Base-by-base conservation (phyloP, 2,888 invertebrate species). In the Torymus aiolomorphi region DNA sequence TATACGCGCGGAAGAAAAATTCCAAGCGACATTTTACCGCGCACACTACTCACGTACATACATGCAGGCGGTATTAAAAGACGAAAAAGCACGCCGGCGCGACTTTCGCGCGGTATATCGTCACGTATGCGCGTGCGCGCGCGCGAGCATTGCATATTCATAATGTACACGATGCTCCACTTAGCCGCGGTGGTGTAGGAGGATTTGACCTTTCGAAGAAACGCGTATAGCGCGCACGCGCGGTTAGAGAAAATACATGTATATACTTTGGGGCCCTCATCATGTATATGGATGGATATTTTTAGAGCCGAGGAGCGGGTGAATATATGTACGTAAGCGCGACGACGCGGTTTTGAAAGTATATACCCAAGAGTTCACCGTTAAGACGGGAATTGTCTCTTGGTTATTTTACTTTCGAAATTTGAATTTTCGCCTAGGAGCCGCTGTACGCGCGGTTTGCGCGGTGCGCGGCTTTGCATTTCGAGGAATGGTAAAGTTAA, bases 61-160 rank as follows among this genome's bases (percentile, higher is more conserved):
- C 81, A 84, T 83, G n/a, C 2, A n/a, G 20, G 13, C 10, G 52
- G 52, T 24, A 69, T 73, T 72, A 65, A 78, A 69, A 16, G 13
- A n/a, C 67, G 57, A 31, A 76, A 66, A 71, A 59, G 20, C 57
- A 0, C 10, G 20, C 20, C 20, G 5, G 20, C 20, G 51, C 56
- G 56, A 56, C 63, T 76, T 76, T 67, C 56, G 62, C 73, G 84
- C 83, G 80, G 82, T 82, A 83, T 82, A 83, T 82, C 84, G 84
- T 83, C 83, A 83, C 80, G 82, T 76, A 81, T 65, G 79, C 82
- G 79, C 63, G 82, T 82, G 42, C 3, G 79, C 63, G 82, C 82
- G n/a, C n/a, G 20, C 20, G 2, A 2, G 80, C 72, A 78, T 84
- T 86, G 87, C 86, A 88, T 87, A 87, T 87, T 88, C 87, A 87